Conservation (phyloP, 2,888 invertebrate species). For the Macrostomum cliftonense region DNA sequence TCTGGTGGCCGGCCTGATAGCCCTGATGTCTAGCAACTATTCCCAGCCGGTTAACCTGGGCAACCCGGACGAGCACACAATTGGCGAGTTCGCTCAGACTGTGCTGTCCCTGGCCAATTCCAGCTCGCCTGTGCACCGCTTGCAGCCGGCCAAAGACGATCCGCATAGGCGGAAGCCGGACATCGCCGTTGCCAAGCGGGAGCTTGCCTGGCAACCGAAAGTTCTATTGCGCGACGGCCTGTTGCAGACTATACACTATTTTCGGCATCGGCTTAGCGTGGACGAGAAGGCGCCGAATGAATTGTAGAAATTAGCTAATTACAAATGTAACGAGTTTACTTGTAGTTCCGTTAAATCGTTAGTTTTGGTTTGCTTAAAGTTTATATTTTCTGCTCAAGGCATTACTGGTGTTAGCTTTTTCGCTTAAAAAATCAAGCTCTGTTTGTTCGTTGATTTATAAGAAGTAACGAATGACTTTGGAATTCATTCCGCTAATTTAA, state of each 20-base stretch:
- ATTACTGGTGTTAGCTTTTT: too few species aligned
- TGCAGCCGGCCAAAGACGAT: constrained; percentile 50
- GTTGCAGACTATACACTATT: not conserved
- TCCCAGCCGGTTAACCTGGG: constrained; percentile 81
- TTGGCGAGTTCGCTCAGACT: constrained; percentile 50
- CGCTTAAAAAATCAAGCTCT: too few species aligned
- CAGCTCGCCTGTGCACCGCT: constrained; percentile 26
- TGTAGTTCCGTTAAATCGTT: too few species aligned
- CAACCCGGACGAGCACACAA: constrained; percentile 91
- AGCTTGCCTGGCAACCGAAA: constrained; percentile 76
- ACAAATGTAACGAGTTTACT: too few species aligned
- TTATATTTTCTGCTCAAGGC: too few species aligned
- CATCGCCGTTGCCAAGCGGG: constrained; percentile 63
- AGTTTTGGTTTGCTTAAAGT: too few species aligned
- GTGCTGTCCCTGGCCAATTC: constrained; percentile 40
- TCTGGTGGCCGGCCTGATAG: constrained; percentile 75
- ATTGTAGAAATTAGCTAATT: not conserved
- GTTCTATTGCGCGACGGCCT: constrained; percentile 38
- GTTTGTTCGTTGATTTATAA: too few species aligned
- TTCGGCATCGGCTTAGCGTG: not conserved
- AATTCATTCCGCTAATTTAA: too few species aligned
- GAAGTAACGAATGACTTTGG: too few species aligned
- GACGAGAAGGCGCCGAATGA: not conserved
- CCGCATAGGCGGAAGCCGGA: constrained; percentile 82
- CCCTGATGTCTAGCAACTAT: constrained; percentile 80